Percentiles rank a stretch among this genome's conserved stretches.
Evolutionary conservation across 37 sponge, comb jelly and placozoan genomes (phyloP).

Genomic region (Spongilla lacustris): DNA sequence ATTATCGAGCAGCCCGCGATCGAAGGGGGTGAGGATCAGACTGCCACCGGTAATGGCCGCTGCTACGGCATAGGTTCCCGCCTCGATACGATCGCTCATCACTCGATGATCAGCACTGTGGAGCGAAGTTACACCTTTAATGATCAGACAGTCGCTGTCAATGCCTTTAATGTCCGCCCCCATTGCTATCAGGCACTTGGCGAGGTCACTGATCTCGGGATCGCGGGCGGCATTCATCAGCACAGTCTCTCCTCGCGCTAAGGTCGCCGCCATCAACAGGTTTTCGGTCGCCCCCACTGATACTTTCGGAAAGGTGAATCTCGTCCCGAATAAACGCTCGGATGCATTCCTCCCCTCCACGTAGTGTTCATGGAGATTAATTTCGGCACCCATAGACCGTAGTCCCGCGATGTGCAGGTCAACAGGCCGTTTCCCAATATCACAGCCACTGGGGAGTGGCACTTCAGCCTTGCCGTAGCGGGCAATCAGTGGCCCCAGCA

Average conservation of each 20-base stretch:
- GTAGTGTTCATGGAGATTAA: neutral
- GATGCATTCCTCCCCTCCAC: neutral
- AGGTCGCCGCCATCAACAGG: slow-evolving; percentile 8
- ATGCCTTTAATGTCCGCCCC: slow-evolving; percentile 14
- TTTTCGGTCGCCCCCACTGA: slow-evolving; percentile 11
- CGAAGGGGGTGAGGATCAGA: too few relatives aligned
- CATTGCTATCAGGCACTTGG: slow-evolving; percentile 5
- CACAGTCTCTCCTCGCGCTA: slow-evolving; percentile 11
- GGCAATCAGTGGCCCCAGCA: slow-evolving; percentile 12
- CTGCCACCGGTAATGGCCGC: slow-evolving; percentile 7
- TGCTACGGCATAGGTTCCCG: slow-evolving; percentile 3
- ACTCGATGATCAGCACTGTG: neutral
- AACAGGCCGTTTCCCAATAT: slow-evolving; percentile 9
- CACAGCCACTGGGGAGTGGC: slow-evolving; percentile 9
- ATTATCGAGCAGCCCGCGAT: slow-evolving; percentile 4
- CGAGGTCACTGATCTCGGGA: slow-evolving; percentile 9
- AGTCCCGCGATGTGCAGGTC: slow-evolving; percentile 11
- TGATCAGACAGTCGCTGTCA: neutral
- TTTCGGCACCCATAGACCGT: neutral
- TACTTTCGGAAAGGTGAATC: neutral
- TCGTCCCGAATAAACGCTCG: neutral
- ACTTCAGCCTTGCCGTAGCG: neutral
- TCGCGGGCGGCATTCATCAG: neutral
- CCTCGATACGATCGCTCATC: slow-evolving; percentile 4
- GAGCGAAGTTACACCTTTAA: neutral